Evolutionary conservation across 1,140 invertebrate genomes (phyloP), one percentile per base, ranked within the genome.

Genomic region (Halesus radiatus): DNA sequence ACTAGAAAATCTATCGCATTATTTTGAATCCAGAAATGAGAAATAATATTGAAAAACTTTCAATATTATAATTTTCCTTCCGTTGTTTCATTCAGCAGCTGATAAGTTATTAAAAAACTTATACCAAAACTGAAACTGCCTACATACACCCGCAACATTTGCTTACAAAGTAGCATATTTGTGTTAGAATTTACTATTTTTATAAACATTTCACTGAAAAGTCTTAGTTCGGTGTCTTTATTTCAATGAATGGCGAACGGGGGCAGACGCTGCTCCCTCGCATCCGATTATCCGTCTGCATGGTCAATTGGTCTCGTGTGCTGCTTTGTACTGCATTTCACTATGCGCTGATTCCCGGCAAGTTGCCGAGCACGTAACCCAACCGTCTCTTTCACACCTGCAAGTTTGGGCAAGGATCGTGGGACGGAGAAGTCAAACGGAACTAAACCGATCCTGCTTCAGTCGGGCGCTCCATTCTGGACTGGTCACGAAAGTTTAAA

Each of bases 381-480:
- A 15, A 3, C 26, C 64, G 45, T 78, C 76, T 54, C 50, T 3
- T 26, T 78, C 76, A 3, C 50, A 32, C 76, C 20, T 45, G 62
- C 22, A 18, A 18, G 6, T 23, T 3, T 16, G 10, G 8, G 8
- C n/a, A n/a, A 10, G 20, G 15, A 0, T 50, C 22, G 76, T 10
- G 50, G 37, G 62, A 78, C 18, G 37, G 76, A 78, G 76, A 78
- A 32, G 62, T 45, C 32, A n/a, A 32, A 78, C 64, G 70, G 75
- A 80, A 82, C 60, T 80, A 82, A 80, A 78, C 73, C 53, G 66
- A 82, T 79, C 70, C 78, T 74, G 75, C 68, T 82, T 78, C 66
- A 60, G 80, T 79, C 29, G n/a, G 52, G 58, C 37, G 60, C 60
- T 62, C 68, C 32, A 54, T 50, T 18, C 52, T 45, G 56, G 72